These are phyloP conservation scores for Emmelina monodactyla DNA, from an alignment of 2,888 invertebrate genomes.

Conservation along the genomic window DNA sequence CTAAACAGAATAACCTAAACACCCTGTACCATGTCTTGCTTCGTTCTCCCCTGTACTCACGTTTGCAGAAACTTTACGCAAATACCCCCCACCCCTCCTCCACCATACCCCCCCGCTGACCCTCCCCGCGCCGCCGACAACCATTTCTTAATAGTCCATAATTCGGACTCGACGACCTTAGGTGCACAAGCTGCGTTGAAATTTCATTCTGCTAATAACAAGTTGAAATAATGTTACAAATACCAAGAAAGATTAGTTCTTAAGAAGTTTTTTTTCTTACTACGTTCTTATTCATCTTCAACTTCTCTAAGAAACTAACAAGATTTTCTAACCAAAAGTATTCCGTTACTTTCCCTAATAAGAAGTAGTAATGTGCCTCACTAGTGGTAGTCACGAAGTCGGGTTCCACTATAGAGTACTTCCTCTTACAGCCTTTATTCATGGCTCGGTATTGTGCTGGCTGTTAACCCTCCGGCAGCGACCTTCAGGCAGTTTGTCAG, in stretches of 20 bases:
- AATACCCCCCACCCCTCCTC: conserved; percentile 25
- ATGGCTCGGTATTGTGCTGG: background rate
- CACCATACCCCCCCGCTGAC: conserved; percentile 11
- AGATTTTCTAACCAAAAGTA: no score
- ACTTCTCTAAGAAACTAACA: no score
- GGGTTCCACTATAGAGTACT: no score
- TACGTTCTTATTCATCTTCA: no score
- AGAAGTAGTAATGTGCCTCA: no score
- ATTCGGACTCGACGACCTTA: conserved; percentile 35
- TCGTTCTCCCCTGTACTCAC: conserved; percentile 31
- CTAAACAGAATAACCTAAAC: no score
- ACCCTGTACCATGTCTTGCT: conserved; percentile 31
- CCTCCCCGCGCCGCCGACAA: conserved; percentile 26
- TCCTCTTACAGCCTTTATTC: no score
- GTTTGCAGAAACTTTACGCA: conserved; percentile 44
- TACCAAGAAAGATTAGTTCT: no score
- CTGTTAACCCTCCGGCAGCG: conserved; percentile 21
- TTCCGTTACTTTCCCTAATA: no score
- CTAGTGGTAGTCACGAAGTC: no score
- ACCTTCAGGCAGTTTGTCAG: conserved; percentile 37
- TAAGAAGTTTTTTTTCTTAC: no score
- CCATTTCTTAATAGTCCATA: conserved; percentile 61
- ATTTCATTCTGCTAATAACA: background rate
- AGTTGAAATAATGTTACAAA: no score
- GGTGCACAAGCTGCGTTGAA: background rate